Base-by-base conservation (phyloP, 2,888 invertebrate species). In the Eilema griseolum region DNA sequence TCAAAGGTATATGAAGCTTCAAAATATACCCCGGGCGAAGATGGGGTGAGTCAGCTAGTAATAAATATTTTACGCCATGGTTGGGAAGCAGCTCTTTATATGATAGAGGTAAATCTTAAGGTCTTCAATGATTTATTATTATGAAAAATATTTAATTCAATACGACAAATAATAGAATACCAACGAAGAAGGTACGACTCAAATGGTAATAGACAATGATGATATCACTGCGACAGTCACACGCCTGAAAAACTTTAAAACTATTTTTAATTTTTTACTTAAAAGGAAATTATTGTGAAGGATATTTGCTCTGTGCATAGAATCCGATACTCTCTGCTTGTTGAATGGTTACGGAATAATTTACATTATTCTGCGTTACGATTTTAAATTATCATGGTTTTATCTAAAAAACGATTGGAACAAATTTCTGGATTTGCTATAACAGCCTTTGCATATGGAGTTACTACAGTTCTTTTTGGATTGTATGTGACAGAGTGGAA, bases 401-500 rank as follows among this genome's bases (percentile, higher is more conserved):
- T 96, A 66, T 96, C 96, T 62, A 96, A 96, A 88, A 96, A 96
- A 83, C 96, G 96, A 80, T 83, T 96, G 23, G 96, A 96, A 85
- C 93, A 96, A 72, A 89, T 96, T 2, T 80, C 83, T 23, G 80
- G 83, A 59, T 91, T 90, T 95, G 76, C 96, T 57, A 95, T 96
- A 1, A 96, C 97, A 12, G 93, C 95, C 8, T 78, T 93, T 7
- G 86, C 92, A 0, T 98, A 96, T 86, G 97, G 97, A 28, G 88
- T 96, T 46, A 95, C 96, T 8, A 23, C 66, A 41, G 1, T 16
- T 11, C 59, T 66, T 20, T 16, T 69, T 23, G 69, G 72, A n/a
- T 14, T 72, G 24, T 98, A 97, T 87, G 89, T 97, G 66, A 97
- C 97, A 0, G 98, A 98, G 83, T 98, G 98, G 98, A 97, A 96